phyloP scores from a whole-genome alignment of 92 coral and sea anemone species.

The Diadumene lineata region DNA sequence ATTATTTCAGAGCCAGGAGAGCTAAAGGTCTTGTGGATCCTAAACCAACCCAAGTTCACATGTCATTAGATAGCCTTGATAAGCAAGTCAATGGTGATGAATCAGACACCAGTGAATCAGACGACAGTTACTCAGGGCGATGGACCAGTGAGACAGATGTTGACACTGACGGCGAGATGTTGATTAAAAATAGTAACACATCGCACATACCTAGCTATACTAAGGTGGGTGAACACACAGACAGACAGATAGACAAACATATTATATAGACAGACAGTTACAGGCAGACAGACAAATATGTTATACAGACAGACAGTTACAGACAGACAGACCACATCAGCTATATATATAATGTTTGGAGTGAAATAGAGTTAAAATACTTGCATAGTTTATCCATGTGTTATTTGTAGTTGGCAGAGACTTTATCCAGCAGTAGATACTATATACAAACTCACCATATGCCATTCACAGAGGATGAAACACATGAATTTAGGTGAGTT shows the following conservation, averaged over 20 bases:
- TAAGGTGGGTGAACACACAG: neutral
- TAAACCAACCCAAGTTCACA: slow-evolving; percentile 63
- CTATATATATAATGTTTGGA: too few relatives aligned
- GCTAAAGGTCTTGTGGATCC: slow-evolving; percentile 33
- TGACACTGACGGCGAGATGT: slow-evolving; percentile 66
- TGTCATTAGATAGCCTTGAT: slow-evolving; percentile 43
- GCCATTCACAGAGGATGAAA: slow-evolving; percentile 68
- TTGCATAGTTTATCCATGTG: neutral
- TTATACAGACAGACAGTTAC: too few relatives aligned
- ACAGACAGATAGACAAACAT: too few relatives aligned
- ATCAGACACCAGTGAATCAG: slow-evolving; percentile 53
- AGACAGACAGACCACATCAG: too few relatives aligned
- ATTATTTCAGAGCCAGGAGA: slow-evolving; percentile 33
- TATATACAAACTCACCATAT: slow-evolving; percentile 71
- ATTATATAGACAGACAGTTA: too few relatives aligned
- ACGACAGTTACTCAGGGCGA: slow-evolving; percentile 25
- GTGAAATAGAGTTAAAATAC: too few relatives aligned
- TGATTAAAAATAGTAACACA: slow-evolving; percentile 25
- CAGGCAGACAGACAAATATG: too few relatives aligned
- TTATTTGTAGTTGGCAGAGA: slow-evolving; percentile 32
- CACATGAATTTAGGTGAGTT: slow-evolving; percentile 75
- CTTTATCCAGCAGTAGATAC: slow-evolving; percentile 30
- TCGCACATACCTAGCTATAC: slow-evolving; percentile 1
- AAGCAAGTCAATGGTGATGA: slow-evolving; percentile 45
- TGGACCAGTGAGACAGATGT: slow-evolving; percentile 59